Base-by-base conservation (phyloP, 2,113 vertebrate species). In the Pluvianellus socialis region DNA sequence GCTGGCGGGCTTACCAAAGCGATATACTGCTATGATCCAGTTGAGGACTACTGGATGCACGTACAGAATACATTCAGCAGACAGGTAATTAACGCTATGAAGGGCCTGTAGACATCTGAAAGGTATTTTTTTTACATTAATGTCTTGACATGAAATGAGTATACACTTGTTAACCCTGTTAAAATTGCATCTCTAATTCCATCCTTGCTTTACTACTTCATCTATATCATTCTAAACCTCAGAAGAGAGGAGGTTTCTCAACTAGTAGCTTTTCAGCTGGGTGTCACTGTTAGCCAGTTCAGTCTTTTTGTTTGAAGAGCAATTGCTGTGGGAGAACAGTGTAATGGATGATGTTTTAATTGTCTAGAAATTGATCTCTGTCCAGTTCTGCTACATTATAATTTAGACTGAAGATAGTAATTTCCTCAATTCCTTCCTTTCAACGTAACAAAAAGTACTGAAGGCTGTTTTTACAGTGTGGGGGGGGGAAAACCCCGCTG, bases 21-120 rank as follows among this genome's bases (percentile, higher is more conserved):
- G 32, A 99, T 99, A 91, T 99, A 99, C 97, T 99, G 99, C 97
- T 99, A 99, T 11, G 99, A 99, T 95, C 99, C 99, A 1, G 81
- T 90, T n/a, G 99, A 99, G 96, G 99, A 99, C 98, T 99, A 99
- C 98, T 99, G 99, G 99, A 99, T 99, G 97, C 99, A 99, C 3
- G 99, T 99, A 56, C 99, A 99, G 61, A 99, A 99, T n/a, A 99
- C 99, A 9, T 99, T 99, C 95, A 99, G 98, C 98, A 99, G 99
- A 97, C 99, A 99, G 99, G 99, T 99, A 98, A 97, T 68, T 66
- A 62, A 47, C 15, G 72, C 30, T 30, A 12, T 38, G 38, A 68
- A 62, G 77, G 23, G 17, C 35, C 7, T 19, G 3, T 14, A 74
- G 47, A 9, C 16, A 35, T 49, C 61, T 73, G 50, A 81, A 67